These are phyloP conservation scores for Bhutanitis thaidina DNA, from an alignment of 2,888 invertebrate genomes.

Conservation along the genomic window DNA sequence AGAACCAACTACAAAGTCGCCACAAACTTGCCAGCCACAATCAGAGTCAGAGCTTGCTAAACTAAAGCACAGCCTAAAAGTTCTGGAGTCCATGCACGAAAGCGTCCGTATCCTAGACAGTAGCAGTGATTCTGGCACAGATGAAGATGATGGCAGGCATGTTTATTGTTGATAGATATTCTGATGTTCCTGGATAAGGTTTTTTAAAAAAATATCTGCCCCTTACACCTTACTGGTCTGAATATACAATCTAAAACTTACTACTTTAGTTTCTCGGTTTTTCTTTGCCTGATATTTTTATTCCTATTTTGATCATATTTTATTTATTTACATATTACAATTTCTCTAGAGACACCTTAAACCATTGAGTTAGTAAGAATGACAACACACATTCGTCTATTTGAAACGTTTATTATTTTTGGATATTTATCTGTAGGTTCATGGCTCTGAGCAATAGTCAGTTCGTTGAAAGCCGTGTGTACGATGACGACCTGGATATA, in stretches of 20 bases:
- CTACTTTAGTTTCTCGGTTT: too few species aligned
- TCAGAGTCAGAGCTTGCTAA: slow-evolving; percentile 31
- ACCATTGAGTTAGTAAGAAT: too few species aligned
- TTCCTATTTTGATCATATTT: too few species aligned
- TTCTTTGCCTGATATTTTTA: too few species aligned
- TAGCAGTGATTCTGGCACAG: slow-evolving; percentile 52
- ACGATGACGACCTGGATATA: slow-evolving; percentile 85
- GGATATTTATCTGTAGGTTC: slow-evolving; percentile 65
- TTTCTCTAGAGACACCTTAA: too few species aligned
- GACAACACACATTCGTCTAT: too few species aligned
- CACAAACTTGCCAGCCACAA: slow-evolving; percentile 4
- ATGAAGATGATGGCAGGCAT: slow-evolving; percentile 42
- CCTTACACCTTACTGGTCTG: too few species aligned
- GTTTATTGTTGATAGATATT: not conserved
- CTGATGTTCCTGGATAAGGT: too few species aligned
- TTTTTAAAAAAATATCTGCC: too few species aligned
- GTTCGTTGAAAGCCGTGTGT: slow-evolving; percentile 94
- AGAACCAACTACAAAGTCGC: not conserved
- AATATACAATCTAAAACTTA: too few species aligned
- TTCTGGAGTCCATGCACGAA: slow-evolving; percentile 53
- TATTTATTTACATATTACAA: too few species aligned
- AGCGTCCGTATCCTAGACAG: slow-evolving; percentile 58
- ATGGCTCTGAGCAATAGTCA: slow-evolving; percentile 92
- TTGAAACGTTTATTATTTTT: too few species aligned
- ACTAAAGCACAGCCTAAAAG: slow-evolving; percentile 40